phyloP scores from a whole-genome alignment of 2,888 invertebrate species.

The Calephelis perditalis region DNA sequence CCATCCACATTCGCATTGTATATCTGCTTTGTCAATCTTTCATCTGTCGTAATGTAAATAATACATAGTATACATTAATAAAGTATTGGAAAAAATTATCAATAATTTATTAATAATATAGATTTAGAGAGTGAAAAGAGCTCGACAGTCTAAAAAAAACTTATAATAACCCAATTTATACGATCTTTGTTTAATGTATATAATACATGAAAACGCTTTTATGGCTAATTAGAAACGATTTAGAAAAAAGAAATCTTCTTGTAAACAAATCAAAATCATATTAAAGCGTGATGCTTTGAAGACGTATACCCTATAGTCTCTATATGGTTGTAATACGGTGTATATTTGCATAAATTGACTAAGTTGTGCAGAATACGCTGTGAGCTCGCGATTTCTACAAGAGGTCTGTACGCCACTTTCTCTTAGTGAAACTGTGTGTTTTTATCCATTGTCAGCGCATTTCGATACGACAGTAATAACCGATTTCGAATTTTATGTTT shows the following conservation, averaged over 20 bases:
- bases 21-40: no score
- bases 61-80: no score
- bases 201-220: no score
- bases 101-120: no score
- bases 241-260: constrained; percentile 10
- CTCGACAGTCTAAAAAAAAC: no score
- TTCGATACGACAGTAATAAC: constrained; percentile 23
- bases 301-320: constrained; percentile 14
- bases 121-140: no score
- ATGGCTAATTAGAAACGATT: background rate
- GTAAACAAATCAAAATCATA: constrained; percentile 15
- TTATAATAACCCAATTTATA: no score
- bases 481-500: constrained; percentile 29
- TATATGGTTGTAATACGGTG: constrained; percentile 24
- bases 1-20: no score
- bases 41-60: no score
- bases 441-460: constrained; percentile 58
- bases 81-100: no score
- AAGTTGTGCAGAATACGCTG: constrained; percentile 19
- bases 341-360: constrained; percentile 27
- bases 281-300: background rate
- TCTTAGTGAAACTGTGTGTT: constrained; percentile 72
- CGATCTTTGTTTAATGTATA: no score
- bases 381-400: constrained; percentile 41
- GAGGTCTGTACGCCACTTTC: constrained; percentile 58